Evolutionary conservation across 2,888 invertebrate species (phyloP).

Genomic region (Hoplodrina blanda): DNA sequence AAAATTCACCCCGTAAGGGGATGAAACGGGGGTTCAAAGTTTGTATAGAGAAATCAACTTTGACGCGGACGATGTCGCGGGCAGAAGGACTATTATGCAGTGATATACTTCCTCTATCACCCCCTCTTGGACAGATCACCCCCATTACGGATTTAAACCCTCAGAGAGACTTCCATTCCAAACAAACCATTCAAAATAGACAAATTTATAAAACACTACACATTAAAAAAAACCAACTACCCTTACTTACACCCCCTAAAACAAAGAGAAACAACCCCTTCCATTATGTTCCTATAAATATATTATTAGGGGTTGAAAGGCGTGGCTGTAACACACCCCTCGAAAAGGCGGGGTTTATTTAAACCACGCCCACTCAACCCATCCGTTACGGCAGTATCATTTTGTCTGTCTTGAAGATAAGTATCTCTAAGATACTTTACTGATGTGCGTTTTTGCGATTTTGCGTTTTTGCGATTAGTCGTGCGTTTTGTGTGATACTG

Average conservation of each 20-base stretch:
- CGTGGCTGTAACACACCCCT: constrained; percentile 47
- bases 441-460: neutral
- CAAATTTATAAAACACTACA: neutral
- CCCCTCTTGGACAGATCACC: too few species aligned
- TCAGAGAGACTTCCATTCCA: neutral
- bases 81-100: too few species aligned
- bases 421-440: constrained; percentile 32
- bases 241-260: constrained; percentile 7
- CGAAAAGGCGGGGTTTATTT: constrained; percentile 18
- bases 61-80: too few species aligned
- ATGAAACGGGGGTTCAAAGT: too few species aligned
- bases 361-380: constrained; percentile 37
- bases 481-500: constrained; percentile 20
- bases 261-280: constrained; percentile 47
- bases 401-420: constrained; percentile 20
- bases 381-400: constrained; percentile 40
- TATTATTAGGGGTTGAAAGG: constrained; percentile 40
- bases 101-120: too few species aligned
- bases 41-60: too few species aligned
- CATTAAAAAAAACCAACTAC: constrained; percentile 3
- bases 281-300: constrained; percentile 52
- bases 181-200: neutral
- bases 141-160: neutral
- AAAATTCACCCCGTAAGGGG: too few species aligned
- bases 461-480: constrained; percentile 33